Percentiles rank a stretch among this genome's conserved stretches.
These are phyloP conservation scores for pig (Sus scrofa) DNA, from an alignment of 2,113 vertebrate genomes.

Conservation along the genomic window T2T-Sscrofa CM000812.6:253073501-253074000, in stretches of 20 bases:
- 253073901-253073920: not conserved
- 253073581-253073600: not conserved
- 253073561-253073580: not conserved
- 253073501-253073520: not conserved
- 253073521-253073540: not conserved
- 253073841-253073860: not conserved
- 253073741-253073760: not conserved
- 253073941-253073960: not conserved
- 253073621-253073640: not conserved
- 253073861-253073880: not conserved
- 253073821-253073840: not conserved
- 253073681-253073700: not conserved
- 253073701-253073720: not conserved
- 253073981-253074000: not conserved
- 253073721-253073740: not conserved
- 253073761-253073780: not conserved
- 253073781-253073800: not conserved
- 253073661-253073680: not conserved
- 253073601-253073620: not conserved
- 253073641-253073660: not conserved
- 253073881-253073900: not conserved
- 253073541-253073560: not conserved
- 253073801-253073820: not conserved
- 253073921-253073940: not conserved
- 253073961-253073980: not conserved